phyloP scores from a whole-genome alignment of 2,113 vertebrate species.

The Bombycilla garrulus region DNA sequence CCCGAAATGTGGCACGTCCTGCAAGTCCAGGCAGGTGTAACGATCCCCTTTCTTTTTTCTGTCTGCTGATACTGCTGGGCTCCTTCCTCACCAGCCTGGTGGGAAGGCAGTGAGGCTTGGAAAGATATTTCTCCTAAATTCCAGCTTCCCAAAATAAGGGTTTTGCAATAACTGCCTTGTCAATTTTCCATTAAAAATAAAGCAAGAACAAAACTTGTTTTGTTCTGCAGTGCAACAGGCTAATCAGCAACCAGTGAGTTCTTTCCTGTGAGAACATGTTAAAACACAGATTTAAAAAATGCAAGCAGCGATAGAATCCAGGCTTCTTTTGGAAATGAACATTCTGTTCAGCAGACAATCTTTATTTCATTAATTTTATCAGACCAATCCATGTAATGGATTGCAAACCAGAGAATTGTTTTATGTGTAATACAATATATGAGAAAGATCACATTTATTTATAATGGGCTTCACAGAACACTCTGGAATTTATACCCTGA shows the following conservation, averaged over 20 bases:
- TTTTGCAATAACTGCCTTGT: constrained; percentile 14
- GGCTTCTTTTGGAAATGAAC: background rate
- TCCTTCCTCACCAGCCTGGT: background rate
- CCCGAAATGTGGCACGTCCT: background rate
- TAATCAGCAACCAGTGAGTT: background rate
- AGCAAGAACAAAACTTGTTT: background rate
- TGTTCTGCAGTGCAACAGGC: background rate
- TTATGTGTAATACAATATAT: background rate
- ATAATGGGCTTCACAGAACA: background rate
- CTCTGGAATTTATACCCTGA: background rate
- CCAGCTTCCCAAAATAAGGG: background rate
- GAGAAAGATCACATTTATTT: background rate
- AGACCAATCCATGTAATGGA: background rate
- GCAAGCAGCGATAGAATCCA: background rate
- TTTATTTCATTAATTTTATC: background rate
- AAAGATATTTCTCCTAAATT: background rate
- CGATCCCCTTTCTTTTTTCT: background rate
- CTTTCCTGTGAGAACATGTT: background rate
- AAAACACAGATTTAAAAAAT: background rate
- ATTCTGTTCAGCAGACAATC: background rate
- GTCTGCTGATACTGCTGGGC: background rate
- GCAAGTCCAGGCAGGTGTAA: background rate
- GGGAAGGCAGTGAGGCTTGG: background rate
- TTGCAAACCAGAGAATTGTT: background rate
- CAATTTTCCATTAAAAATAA: constrained; percentile 42